A percentile compares a stretch with the other conserved stretches of the same genome.
phyloP scores from a whole-genome alignment of 1,140 invertebrate species.

The Plodia interpunctella region DNA sequence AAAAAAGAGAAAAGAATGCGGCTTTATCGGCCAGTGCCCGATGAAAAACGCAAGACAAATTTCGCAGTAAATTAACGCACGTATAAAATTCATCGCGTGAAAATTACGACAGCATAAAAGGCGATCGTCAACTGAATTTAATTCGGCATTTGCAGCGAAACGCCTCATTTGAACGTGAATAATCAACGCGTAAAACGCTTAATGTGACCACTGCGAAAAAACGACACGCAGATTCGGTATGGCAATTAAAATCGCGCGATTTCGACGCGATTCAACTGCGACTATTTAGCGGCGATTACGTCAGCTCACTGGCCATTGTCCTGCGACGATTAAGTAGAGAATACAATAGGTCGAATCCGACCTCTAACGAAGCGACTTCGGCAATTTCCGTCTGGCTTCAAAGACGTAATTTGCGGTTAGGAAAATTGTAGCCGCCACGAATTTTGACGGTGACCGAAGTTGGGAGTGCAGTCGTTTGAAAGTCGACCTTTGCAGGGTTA shows the following conservation, averaged over 20 bases:
- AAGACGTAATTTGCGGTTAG: conserved; percentile 71
- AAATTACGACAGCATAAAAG: conserved; percentile 53
- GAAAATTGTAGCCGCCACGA: conserved; percentile 56
- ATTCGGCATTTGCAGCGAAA: conserved; percentile 48
- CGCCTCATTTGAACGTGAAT: conserved; percentile 52
- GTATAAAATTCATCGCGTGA: conserved; percentile 48
- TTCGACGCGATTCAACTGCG: conserved; percentile 46
- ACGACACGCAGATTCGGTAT: conserved; percentile 6
- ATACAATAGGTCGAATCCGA: conserved; percentile 64
- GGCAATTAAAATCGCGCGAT: conserved; percentile 55
- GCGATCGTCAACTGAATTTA: conserved; percentile 50
- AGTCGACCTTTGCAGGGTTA: conserved; percentile 40
- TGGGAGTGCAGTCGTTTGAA: conserved; percentile 38
- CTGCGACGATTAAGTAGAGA: conserved; percentile 50
- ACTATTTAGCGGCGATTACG: conserved; percentile 70
- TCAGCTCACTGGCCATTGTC: conserved; percentile 64
- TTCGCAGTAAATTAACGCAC: conserved; percentile 27
- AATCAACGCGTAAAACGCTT: conserved; percentile 53
- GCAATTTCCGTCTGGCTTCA: conserved; percentile 58
- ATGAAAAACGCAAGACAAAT: conserved; percentile 22
- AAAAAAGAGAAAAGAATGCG: conserved; percentile 24
- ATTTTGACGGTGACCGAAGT: conserved; percentile 48
- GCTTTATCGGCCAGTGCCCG: conserved; percentile 13
- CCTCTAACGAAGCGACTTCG: conserved; percentile 70
- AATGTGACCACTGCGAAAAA: conserved; percentile 26